Conservation (phyloP, 2,797 vertebrate species). For the Lateolabrax maculatus region DNA sequence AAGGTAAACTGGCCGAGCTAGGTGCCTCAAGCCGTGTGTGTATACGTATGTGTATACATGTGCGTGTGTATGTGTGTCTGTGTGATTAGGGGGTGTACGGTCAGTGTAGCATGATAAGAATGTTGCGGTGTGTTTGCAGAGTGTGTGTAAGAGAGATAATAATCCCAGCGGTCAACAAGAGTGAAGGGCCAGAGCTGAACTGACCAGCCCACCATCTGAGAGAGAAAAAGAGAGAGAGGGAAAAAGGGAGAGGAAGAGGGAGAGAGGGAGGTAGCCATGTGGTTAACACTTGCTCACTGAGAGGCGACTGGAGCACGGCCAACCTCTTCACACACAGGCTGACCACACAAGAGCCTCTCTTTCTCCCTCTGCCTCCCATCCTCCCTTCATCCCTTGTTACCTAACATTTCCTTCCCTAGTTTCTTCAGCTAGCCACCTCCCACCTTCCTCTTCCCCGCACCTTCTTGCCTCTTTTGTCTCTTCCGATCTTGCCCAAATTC, state of each 20-base stretch:
- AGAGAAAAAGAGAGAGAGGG: conserved; percentile 55
- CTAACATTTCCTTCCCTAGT: conserved; percentile 78
- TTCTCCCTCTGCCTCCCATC: conserved; percentile 80
- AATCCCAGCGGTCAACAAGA: conserved; percentile 84
- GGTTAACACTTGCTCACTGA: conserved; percentile 85
- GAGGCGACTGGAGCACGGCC: conserved; percentile 84
- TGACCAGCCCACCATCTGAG: conserved; percentile 80
- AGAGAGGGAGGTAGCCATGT: conserved; percentile 81
- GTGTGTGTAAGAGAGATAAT: conserved; percentile 82
- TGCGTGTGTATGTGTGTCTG: conserved; percentile 20
- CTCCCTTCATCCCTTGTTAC: conserved; percentile 80
- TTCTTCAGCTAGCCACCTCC: conserved; percentile 64
- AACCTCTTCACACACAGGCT: conserved; percentile 85
- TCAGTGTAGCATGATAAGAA: conserved; percentile 73
- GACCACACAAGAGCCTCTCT: conserved; percentile 85
- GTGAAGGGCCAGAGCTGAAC: conserved; percentile 76
- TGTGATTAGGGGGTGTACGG: conserved; percentile 54
- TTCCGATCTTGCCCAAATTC: conserved; percentile 50
- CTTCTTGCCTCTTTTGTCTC: conserved; percentile 62
- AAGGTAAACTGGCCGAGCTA: conserved; percentile 55
- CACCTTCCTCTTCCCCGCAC: conserved; percentile 44
- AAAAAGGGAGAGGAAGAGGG: conserved; percentile 51
- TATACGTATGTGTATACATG: conserved; percentile 33
- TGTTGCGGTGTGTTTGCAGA: conserved; percentile 79
- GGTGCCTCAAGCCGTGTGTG: conserved; percentile 20